Evolutionary conservation across 2,888 invertebrate species (phyloP).

Genomic region (Melolontha melolontha): DNA sequence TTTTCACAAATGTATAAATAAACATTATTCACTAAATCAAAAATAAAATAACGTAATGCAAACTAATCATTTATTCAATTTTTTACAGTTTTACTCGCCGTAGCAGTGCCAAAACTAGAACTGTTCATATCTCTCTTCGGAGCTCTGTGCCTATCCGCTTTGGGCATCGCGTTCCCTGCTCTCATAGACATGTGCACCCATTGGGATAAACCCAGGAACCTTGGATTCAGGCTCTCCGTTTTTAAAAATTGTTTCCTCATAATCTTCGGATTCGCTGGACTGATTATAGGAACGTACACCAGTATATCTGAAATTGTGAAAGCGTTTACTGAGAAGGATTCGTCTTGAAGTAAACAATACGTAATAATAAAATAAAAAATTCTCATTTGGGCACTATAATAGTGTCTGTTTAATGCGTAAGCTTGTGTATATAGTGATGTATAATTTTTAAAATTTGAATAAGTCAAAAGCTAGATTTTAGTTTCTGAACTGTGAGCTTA

Average conservation of each 20-base stretch:
- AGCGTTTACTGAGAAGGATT: conserved; percentile 57
- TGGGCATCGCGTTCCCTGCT: conserved; percentile 92
- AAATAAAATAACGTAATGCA: too few species aligned
- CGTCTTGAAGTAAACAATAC: conserved; percentile 7
- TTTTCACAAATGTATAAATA: too few species aligned
- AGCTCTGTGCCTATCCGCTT: conserved; percentile 88
- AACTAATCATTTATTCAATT: conserved; percentile 44
- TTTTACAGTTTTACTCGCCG: conserved; percentile 83
- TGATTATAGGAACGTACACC: conserved; percentile 76
- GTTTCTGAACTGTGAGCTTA: conserved; percentile 3
- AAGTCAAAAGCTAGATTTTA: conserved; percentile 6
- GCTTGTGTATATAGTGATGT: too few species aligned
- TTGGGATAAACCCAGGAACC: conserved; percentile 76
- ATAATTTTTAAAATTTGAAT: background rate
- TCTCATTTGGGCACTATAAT: too few species aligned
- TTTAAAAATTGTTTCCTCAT: conserved; percentile 71
- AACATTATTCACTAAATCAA: too few species aligned
- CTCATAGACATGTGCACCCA: conserved; percentile 86
- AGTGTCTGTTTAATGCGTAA: too few species aligned
- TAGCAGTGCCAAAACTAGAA: conserved; percentile 86
- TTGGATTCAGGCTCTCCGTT: conserved; percentile 64
- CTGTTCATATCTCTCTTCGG: conserved; percentile 86
- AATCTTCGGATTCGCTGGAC: conserved; percentile 72
- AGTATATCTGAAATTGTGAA: conserved; percentile 72
- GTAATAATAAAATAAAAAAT: too few species aligned